A percentile compares a stretch with the other conserved stretches of the same genome.
Conservation (phyloP, 1,140 invertebrate species). For the Brachionus koreanus region DNA sequence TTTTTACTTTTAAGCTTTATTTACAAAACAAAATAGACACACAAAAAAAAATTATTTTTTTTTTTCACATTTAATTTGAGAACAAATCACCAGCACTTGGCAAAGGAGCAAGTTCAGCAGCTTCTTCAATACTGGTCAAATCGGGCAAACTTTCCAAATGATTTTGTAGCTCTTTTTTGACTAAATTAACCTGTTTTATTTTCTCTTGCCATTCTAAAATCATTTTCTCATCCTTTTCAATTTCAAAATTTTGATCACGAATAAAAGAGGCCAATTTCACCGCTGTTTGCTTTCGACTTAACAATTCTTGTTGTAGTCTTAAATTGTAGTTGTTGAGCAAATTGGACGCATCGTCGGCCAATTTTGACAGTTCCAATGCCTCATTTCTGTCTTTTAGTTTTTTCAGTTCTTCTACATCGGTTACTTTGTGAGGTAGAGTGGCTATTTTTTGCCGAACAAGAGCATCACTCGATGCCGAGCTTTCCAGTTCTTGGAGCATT, state of each 20-base stretch:
- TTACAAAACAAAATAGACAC: not conserved
- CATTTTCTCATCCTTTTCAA: conserved; percentile 72
- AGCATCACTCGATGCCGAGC: conserved; percentile 87
- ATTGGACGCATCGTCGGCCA: conserved; percentile 79
- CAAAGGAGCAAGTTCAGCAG: conserved; percentile 78
- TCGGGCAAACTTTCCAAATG: conserved; percentile 88
- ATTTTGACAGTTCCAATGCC: conserved; percentile 67
- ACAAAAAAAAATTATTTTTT: not conserved
- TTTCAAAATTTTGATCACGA: conserved; percentile 73
- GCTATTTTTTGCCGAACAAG: conserved; percentile 84
- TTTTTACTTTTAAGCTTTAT: too few species aligned
- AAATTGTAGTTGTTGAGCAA: conserved; percentile 82
- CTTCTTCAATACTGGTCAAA: conserved; percentile 79
- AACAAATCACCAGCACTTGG: conserved; percentile 91
- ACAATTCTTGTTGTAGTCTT: conserved; percentile 77
- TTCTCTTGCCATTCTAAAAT: conserved; percentile 37
- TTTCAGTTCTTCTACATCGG: conserved; percentile 76
- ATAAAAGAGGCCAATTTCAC: conserved; percentile 82
- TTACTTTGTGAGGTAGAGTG: conserved; percentile 84
- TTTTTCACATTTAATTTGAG: conserved; percentile 1
- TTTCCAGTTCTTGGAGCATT: conserved; percentile 76
- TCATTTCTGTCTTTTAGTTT: conserved; percentile 70
- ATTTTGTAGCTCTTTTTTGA: conserved; percentile 78
- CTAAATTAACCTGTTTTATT: conserved; percentile 66
- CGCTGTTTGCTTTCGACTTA: conserved; percentile 74